Evolutionary conservation across 2,113 vertebrate genomes (phyloP).

Genomic region (Tyrannus savana): DNA sequence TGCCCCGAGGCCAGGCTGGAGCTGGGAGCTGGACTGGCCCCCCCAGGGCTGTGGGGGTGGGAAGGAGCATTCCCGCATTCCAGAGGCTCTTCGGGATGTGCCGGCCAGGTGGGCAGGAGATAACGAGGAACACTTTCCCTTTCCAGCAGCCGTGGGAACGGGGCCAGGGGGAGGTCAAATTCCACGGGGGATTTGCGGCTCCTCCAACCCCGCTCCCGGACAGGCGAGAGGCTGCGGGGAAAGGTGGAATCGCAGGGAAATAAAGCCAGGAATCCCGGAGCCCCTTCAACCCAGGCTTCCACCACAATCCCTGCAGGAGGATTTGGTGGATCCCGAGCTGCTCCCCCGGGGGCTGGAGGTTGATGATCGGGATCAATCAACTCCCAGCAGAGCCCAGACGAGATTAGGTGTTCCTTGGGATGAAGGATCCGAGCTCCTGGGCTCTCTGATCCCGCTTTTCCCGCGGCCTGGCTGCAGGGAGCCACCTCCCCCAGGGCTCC

Average conservation of each 20-base stretch:
- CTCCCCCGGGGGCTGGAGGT: background rate
- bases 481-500: background rate
- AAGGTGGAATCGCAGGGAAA: background rate
- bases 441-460: background rate
- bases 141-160: background rate
- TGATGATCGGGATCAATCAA: background rate
- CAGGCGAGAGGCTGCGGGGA: background rate
- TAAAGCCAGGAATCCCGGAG: background rate
- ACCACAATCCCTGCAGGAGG: background rate
- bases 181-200: background rate
- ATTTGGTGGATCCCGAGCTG: background rate
- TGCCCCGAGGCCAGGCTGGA: background rate
- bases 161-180: background rate
- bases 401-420: background rate
- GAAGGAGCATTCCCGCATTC: background rate
- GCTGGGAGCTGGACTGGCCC: background rate
- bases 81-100: background rate
- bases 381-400: background rate
- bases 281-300: background rate
- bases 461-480: background rate
- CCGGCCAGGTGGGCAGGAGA: background rate
- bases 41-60: background rate
- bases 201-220: background rate
- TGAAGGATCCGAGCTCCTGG: fast-evolving
- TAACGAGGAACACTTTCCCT: background rate